Base-by-base conservation (phyloP, 2,888 invertebrate species). In the Ophion slaviceki region DNA sequence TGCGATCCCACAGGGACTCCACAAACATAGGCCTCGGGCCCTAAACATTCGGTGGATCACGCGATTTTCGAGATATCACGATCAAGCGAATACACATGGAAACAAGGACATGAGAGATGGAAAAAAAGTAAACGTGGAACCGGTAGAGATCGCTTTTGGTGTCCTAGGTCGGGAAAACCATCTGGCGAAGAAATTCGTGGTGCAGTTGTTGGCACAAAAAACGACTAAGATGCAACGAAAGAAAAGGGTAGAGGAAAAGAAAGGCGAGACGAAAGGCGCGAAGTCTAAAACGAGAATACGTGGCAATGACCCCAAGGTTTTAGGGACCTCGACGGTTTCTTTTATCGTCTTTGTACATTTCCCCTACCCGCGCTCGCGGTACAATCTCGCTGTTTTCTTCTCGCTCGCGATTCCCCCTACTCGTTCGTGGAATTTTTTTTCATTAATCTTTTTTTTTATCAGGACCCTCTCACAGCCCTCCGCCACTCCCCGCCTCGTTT, bases 251-350 rank as follows among this genome's bases (percentile, higher is more conserved):
- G 57, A 62, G 83, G 84, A 87, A 87, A 86, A 87, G 82, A 67
- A 72, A 64, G 66, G 28, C 82, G 24, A 53, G 74, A 79, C 78
- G 67, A 70, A 87, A 85, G 79, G 86, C 47, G 85, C 89, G 89
- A 89, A 90, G 88, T 87, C 90, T 90, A 88, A 89, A 89, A 88
- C 80, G 80, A 86, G 86, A 84, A 77, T 84, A 66, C 84, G 88
- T 88, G 92, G 91, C 92, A 92, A 92, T 92, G 92, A 92, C 91
- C 92, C 88, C 85, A 90, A 92, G 92, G 87, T 91, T 92, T 91
- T 88, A 88, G 91, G 89, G 87, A 88, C 90, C 88, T 88, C 82
- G 84, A 71, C 77, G 82, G 82, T 87, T 78, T 78, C 70, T 81
- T 86, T 86, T 86, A 70, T 84, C 62, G 80, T 72, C 72, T 75